Percentiles rank a stretch among this genome's conserved stretches.
Conservation (phyloP, 2,113 vertebrate genomes). For the Sebastes schlegelii region DNA sequence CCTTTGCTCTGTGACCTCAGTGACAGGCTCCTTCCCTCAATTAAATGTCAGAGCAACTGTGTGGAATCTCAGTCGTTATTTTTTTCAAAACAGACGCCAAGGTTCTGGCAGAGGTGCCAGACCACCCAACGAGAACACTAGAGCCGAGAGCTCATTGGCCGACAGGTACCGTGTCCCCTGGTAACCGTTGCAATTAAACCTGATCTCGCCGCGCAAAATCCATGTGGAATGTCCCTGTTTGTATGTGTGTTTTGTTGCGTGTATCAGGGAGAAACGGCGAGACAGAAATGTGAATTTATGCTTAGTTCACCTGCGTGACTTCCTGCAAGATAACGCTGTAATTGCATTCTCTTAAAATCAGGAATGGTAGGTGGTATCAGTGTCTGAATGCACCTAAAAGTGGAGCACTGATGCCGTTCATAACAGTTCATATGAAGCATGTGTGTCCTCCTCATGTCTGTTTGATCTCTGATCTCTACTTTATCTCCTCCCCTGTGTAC, state of each 20-base stretch:
- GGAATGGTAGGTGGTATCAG: not conserved
- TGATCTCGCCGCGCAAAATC: constrained; percentile 36
- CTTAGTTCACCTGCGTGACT: constrained; percentile 6
- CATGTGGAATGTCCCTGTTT: constrained; percentile 31
- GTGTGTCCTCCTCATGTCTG: not conserved
- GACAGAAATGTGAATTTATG: not conserved
- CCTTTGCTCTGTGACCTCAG: constrained; percentile 69
- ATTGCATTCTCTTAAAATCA: not conserved
- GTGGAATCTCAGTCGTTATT: constrained; percentile 65
- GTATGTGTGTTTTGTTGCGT: constrained; percentile 7
- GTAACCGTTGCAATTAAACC: constrained; percentile 41
- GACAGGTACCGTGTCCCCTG: constrained; percentile 48
- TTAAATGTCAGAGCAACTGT: constrained; percentile 63
- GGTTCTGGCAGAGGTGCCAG: constrained; percentile 57
- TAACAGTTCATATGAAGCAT: not conserved
- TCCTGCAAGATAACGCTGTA: not conserved
- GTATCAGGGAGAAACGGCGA: not conserved
- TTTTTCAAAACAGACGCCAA: constrained; percentile 55
- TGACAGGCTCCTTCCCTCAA: constrained; percentile 57
- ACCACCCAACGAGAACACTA: constrained; percentile 63
- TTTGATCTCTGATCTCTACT: constrained; percentile 18
- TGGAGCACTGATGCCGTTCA: not conserved
- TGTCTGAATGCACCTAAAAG: not conserved
- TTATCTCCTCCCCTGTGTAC: not conserved
- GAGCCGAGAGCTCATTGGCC: constrained; percentile 41